Evolutionary conservation across 35 echinoderm and acorn worm genomes (phyloP).

Genomic region (Apostichopus californicus): DNA sequence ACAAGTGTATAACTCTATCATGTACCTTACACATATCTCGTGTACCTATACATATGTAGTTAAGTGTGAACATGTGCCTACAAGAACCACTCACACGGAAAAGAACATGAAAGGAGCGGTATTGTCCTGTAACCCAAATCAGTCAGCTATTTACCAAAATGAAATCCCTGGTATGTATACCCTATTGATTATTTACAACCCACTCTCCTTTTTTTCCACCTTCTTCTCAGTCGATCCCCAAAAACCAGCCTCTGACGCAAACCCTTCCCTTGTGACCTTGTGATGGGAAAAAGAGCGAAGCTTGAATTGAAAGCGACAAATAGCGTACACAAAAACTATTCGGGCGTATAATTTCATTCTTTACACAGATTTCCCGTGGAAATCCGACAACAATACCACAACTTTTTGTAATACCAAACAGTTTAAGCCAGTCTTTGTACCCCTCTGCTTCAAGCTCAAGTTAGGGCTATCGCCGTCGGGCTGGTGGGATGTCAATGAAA

Average conservation of each 20-base stretch:
- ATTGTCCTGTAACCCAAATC: neutral
- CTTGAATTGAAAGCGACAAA: conserved; percentile 20
- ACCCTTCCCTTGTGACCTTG: conserved; percentile 5
- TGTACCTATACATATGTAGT: too few relatives aligned
- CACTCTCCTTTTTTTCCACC: neutral
- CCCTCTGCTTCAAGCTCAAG: conserved; percentile 8
- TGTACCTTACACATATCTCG: too few relatives aligned
- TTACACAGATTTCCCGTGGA: conserved; percentile 24
- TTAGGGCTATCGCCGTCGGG: conserved; percentile 1
- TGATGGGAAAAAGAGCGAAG: conserved; percentile 25
- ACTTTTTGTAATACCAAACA: conserved; percentile 47
- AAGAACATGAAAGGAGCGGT: too few relatives aligned
- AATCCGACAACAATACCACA: conserved; percentile 41
- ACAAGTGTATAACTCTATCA: too few relatives aligned
- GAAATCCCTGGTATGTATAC: neutral
- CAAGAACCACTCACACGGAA: too few relatives aligned
- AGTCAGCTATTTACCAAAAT: neutral
- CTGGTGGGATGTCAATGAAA: conserved; percentile 23
- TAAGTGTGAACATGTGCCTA: too few relatives aligned
- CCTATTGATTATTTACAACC: neutral
- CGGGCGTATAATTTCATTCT: conserved; percentile 33
- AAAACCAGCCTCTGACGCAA: neutral
- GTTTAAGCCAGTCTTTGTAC: conserved; percentile 21
- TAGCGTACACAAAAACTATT: conserved; percentile 21
- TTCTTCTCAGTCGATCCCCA: neutral